Percentiles rank a stretch among this genome's conserved stretches.
Conservation (phyloP, 2,797 vertebrate genomes). For the Coluber constrictor region DNA sequence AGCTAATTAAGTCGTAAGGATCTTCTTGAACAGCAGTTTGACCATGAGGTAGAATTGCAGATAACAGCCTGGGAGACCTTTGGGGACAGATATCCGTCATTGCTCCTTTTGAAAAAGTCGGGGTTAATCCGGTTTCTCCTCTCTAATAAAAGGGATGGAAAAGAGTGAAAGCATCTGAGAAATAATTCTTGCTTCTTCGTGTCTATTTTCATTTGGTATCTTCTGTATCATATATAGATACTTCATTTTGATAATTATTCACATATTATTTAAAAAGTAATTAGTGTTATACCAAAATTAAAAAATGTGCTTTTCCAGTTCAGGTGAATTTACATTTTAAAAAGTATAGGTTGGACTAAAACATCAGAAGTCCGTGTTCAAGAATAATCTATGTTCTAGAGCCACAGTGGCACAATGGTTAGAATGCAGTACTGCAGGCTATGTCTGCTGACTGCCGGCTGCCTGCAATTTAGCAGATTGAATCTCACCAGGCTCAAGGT, state of each 20-base stretch:
- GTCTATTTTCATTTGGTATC: background rate
- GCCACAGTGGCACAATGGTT: too few relatives aligned
- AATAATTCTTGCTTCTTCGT: background rate
- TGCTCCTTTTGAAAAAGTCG: slow-evolving; percentile 29
- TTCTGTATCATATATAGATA: background rate
- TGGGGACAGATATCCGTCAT: slow-evolving; percentile 31
- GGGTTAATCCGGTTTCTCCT: slow-evolving; percentile 36
- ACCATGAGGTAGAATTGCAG: slow-evolving; percentile 18
- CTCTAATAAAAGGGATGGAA: slow-evolving; percentile 32
- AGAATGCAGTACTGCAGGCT: too few relatives aligned
- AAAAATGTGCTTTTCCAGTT: background rate
- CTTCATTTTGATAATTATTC: background rate
- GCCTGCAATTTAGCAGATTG: too few relatives aligned
- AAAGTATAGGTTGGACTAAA: background rate
- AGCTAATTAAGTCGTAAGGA: background rate
- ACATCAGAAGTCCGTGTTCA: background rate
- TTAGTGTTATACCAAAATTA: background rate
- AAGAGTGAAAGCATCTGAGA: background rate
- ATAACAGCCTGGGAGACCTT: slow-evolving; percentile 19
- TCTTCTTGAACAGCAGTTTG: slow-evolving; percentile 8
- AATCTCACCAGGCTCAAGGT: too few relatives aligned
- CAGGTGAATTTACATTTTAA: background rate
- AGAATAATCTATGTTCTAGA: too few relatives aligned
- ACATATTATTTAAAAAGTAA: background rate
- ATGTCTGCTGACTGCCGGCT: too few relatives aligned